Evolutionary conservation across 2,113 vertebrate species (phyloP).

Genomic region (Sphaerodactylus townsendi): DNA sequence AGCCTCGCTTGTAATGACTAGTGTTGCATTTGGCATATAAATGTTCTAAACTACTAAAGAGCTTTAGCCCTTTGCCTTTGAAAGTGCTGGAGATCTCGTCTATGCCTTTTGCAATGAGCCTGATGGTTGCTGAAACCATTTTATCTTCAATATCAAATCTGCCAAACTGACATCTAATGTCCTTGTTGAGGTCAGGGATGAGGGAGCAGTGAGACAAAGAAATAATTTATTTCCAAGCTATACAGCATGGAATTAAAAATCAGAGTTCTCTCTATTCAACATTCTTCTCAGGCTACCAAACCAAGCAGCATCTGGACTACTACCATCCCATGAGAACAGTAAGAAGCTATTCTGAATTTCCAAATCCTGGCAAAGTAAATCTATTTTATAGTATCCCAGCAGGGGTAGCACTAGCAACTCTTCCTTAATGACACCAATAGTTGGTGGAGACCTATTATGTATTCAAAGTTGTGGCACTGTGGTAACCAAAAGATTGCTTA

Average conservation of each 20-base stretch:
- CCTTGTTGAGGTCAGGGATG: neutral
- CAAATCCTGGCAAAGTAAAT: neutral
- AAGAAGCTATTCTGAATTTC: neutral
- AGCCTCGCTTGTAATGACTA: conserved; percentile 16
- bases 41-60: neutral
- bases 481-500: no score
- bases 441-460: no score
- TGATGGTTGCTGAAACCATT: rapidly evolving
- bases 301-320: rapidly evolving
- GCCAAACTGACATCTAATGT: rapidly evolving
- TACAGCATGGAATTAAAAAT: neutral
- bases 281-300: neutral
- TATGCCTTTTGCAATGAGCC: neutral
- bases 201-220: neutral
- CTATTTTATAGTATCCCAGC: neutral
- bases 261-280: neutral
- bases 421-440: no score
- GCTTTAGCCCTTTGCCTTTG: neutral
- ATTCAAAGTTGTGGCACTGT: no score
- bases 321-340: neutral
- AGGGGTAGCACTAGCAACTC: no score
- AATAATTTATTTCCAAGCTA: neutral
- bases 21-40: neutral
- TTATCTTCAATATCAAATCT: neutral
- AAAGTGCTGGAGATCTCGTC: neutral